Evolutionary conservation across 2,888 invertebrate species (phyloP), one percentile per base, ranked within the genome.

Genomic region (Scaptomyza flava): DNA sequence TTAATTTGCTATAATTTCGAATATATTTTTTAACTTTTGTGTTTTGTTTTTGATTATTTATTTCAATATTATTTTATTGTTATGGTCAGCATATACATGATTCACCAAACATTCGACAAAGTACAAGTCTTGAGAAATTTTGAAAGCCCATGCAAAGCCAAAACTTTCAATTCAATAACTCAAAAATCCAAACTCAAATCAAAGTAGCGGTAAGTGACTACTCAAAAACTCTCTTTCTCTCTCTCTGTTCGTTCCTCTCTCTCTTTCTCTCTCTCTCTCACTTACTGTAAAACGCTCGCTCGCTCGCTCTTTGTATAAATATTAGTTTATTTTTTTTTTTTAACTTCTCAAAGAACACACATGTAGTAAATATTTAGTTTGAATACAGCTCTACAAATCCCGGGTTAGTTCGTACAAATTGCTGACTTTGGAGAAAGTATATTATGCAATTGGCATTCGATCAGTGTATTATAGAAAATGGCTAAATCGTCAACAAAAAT

Each of bases 121-220:
- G 3, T 12, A 27, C 6, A 77, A 74, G 74, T 81, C 64, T 75
- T 69, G 65, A 81, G 77, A 81, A 54, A 77, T 68, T 69, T 69
- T 67, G 65, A 75, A 72, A 75, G 56, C 61, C 67, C 81, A 68
- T 56, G 68, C 38, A 65, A 75, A 53, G 54, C 50, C 38, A 64
- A 70, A 67, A 62, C 62, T 67, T 64, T 64, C 62, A 75, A 72
- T 69, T 76, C 47, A 67, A 69, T 63, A 73, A 68, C 54, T 70
- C 66, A 72, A 67, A 67, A 72, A 68, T 60, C 46, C 58, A 66
- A 77, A 69, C 59, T 65, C 60, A 73, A 77, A 71, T 63, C 56
- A 47, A 68, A 71, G 77, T 84, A 64, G 83, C 85, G 83, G 83
- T 84, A 84, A 84, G 84, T 84, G 83, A 72, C 76, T 72, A 76